Conservation (phyloP, 2,113 vertebrate genomes). For the Plecotus auritus region DNA sequence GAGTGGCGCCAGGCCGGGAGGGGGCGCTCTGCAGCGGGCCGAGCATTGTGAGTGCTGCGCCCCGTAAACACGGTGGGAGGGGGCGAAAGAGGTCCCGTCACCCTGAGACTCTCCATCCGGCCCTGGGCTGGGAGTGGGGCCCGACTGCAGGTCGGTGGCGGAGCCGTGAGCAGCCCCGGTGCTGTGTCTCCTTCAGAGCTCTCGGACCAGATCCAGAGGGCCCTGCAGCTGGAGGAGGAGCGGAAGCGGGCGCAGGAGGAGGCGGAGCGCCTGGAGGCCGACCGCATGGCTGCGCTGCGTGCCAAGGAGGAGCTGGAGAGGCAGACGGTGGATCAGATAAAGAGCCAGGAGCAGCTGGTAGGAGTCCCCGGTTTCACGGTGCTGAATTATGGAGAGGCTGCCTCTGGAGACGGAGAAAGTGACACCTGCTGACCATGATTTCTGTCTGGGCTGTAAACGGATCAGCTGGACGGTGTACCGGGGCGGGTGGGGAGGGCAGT, state of each 20-base stretch:
- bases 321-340: slow-evolving; percentile 92
- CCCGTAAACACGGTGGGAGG: neutral
- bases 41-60: neutral
- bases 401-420: neutral
- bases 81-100: accelerated
- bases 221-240: slow-evolving; percentile 91
- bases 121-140: neutral
- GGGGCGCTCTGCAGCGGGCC: no score
- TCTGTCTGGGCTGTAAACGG: neutral
- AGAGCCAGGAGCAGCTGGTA: slow-evolving; percentile 97
- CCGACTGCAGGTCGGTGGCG: accelerated
- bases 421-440: slow-evolving; percentile 4
- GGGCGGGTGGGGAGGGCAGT: neutral
- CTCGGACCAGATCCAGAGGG: slow-evolving; percentile 92
- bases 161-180: neutral
- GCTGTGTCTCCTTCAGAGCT: slow-evolving; percentile 82
- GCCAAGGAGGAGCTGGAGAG: slow-evolving; percentile 95
- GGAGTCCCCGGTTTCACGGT: slow-evolving; percentile 52
- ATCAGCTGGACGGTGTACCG: neutral
- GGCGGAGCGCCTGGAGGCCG: slow-evolving; percentile 91
- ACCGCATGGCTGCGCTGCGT: slow-evolving; percentile 91
- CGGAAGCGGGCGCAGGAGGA: slow-evolving; percentile 90
- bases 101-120: neutral
- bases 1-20: neutral
- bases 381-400: slow-evolving; percentile 50